Evolutionary conservation across 2,113 vertebrate species (phyloP), one percentile per base, ranked within the genome.

Genomic region (Rhynchopsitta pachyrhyncha): DNA sequence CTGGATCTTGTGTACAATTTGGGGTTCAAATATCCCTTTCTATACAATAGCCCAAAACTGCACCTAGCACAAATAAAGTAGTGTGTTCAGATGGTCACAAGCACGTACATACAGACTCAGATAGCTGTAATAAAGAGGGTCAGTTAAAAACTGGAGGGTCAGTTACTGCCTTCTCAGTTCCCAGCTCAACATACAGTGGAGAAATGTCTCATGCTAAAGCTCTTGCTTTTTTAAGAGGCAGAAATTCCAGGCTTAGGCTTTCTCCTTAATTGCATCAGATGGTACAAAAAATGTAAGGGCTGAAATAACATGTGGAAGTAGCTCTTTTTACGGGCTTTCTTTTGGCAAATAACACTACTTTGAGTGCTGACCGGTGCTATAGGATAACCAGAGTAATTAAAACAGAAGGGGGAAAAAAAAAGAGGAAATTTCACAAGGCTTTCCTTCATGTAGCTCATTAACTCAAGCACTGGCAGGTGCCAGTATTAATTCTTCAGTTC

Each of bases 391-490:
- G 39, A 66, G 68, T 55, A 94, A 95, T 95, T 95, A 92, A 90
- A 92, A 73, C 3, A 42, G 31, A 69, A 37, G 39, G 35, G 31
- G 25, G 13, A 18, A 60, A 50, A 68, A 11, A 17, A 37, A 39
- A 3, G 23, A 11, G 15, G 16, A 78, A 71, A 87, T 75, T 86
- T 95, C 62, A 89, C 55, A 89, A 87, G 86, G 27, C 57, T 93
- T 95, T 84, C 47, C 89, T 89, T 79, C 83, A 66, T 62, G 60
- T 53, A 87, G 84, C 62, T 77, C 81, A 91, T 92, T 95, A 83
- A 93, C 60, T 89, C 57, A 41, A 95, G 89, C 92, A 93, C 77
- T 95, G 95, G 83, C 94, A 96, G 91, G 71, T 82, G 68, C 87
- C 87, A 82, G 29, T 69, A 81, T 89, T 64, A 92, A 91, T 87